These are phyloP conservation scores for Oncorhynchus clarkii DNA, from an alignment of 2,113 vertebrate genomes.

Conservation along the genomic window DNA sequence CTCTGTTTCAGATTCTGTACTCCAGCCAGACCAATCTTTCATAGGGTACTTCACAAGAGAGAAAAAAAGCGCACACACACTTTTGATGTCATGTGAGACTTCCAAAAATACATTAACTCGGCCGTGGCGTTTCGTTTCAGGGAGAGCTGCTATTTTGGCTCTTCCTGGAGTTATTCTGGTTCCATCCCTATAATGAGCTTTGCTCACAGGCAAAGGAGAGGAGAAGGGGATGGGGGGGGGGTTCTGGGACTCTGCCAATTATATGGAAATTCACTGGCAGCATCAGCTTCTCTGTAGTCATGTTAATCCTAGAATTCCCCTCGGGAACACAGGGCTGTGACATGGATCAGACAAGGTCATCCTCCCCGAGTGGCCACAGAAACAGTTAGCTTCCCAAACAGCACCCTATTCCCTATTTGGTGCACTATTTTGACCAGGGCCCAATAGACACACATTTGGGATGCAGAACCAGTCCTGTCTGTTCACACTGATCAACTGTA, in stretches of 20 bases:
- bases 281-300: conserved; percentile 25
- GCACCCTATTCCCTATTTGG: too few relatives aligned
- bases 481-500: too few relatives aligned
- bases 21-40: neutral
- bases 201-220: conserved; percentile 17
- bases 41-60: neutral
- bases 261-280: conserved; percentile 30
- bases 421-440: neutral
- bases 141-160: conserved; percentile 20
- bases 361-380: too few relatives aligned
- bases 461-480: too few relatives aligned
- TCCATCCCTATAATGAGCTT: conserved; percentile 33
- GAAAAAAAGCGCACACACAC: neutral
- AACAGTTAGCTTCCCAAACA: too few relatives aligned
- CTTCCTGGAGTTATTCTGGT: conserved; percentile 25
- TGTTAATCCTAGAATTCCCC: conserved; percentile 39
- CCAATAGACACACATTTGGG: neutral
- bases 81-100: conserved; percentile 30
- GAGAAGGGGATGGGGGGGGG: conserved; percentile 15
- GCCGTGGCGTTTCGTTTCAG: conserved; percentile 1
- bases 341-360: conserved; percentile 26
- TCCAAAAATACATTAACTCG: conserved; percentile 39
- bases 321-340: conserved; percentile 3
- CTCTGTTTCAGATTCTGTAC: conserved; percentile 5
- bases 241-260: conserved; percentile 49